Percentiles rank a stretch among this genome's conserved stretches.
Conservation (phyloP, 2,797 vertebrate species). For the Enteromius mattozi region DNA sequence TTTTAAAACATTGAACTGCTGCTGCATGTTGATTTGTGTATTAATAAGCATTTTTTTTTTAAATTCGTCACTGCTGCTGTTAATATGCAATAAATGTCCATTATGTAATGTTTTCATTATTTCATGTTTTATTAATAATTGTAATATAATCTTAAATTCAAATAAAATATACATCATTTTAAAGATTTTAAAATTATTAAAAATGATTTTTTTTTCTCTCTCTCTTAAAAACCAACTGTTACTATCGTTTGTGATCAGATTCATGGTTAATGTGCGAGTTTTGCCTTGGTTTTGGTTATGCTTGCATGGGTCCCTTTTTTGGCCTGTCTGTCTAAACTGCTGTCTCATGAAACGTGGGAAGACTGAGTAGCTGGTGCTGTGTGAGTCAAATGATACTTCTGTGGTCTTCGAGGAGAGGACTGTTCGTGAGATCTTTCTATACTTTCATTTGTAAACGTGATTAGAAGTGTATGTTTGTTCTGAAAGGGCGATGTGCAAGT, state of each 20-base stretch:
- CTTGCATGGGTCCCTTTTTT: background rate
- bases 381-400: background rate
- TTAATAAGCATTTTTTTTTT: background rate
- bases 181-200: too few species aligned
- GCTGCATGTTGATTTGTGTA: too few species aligned
- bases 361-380: background rate
- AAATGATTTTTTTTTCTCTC: too few species aligned
- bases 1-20: background rate
- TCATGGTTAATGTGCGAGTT: background rate
- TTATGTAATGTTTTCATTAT: background rate
- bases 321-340: background rate
- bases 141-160: background rate
- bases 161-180: background rate
- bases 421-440: background rate
- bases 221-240: too few species aligned
- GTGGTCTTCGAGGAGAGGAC: background rate
- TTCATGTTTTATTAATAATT: background rate
- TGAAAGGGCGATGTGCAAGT: background rate
- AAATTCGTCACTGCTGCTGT: background rate
- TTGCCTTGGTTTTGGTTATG: background rate
- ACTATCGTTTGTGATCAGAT: background rate
- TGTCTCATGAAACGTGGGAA: background rate
- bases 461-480: background rate
- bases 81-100: too few species aligned
- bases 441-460: conserved; percentile 5